These are phyloP conservation scores for Hylaea fasciaria DNA, from an alignment of 2,888 invertebrate genomes.

Conservation along the genomic window DNA sequence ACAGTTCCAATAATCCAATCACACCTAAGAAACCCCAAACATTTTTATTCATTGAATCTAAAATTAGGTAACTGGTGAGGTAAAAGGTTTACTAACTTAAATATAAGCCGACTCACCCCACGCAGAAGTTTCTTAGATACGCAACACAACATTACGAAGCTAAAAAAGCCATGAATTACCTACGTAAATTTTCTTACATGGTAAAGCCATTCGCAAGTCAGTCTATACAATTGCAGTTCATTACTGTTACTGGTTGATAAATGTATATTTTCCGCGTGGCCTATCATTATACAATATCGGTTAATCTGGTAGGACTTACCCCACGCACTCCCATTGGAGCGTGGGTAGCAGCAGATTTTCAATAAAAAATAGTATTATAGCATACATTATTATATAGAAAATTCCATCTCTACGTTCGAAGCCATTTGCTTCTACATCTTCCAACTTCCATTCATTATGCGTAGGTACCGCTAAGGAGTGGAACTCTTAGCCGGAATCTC, in stretches of 20 bases:
- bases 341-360: too few species aligned
- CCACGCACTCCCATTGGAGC: background rate
- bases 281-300: slow-evolving; percentile 41
- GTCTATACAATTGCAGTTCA: slow-evolving; percentile 52
- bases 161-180: slow-evolving; percentile 37
- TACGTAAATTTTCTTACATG: slow-evolving; percentile 41
- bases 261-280: slow-evolving; percentile 45
- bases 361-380: too few species aligned
- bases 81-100: slow-evolving; percentile 3
- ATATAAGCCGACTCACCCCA: slow-evolving; percentile 12
- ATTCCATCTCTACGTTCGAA: too few species aligned
- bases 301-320: slow-evolving; percentile 6
- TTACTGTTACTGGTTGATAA: slow-evolving; percentile 45
- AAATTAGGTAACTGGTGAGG: too few species aligned
- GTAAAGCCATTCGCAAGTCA: slow-evolving; percentile 53
- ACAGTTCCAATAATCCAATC: too few species aligned
- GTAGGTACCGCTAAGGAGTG: too few species aligned
- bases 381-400: too few species aligned
- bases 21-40: too few species aligned
- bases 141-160: slow-evolving; percentile 31
- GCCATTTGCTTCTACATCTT: too few species aligned
- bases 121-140: slow-evolving; percentile 18
- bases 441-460: too few species aligned
- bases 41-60: too few species aligned
- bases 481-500: too few species aligned